A percentile compares a stretch with the other conserved stretches of the same genome.
Evolutionary conservation across 2,797 vertebrate species (phyloP).

Genomic region (Manis crassicaudata): DNA sequence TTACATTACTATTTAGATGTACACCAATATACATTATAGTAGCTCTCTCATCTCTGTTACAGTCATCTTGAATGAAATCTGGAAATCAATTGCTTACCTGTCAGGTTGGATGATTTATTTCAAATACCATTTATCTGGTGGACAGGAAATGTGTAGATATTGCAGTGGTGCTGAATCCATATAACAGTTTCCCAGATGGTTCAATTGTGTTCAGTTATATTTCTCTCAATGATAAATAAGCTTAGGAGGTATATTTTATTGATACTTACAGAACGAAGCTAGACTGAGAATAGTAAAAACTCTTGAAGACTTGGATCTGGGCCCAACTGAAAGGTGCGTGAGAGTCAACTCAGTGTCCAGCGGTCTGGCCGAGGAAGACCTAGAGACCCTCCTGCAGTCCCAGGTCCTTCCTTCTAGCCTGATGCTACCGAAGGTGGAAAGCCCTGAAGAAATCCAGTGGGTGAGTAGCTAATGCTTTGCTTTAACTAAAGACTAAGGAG

Average conservation of each 20-base stretch:
- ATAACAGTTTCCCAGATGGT: not conserved
- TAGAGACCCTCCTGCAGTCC: conserved; percentile 91
- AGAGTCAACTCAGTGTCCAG: conserved; percentile 97
- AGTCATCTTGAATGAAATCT: not conserved
- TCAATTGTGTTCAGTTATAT: not conserved
- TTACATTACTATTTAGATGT: not conserved
- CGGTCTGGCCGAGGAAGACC: conserved; percentile 93
- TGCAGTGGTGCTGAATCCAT: not conserved
- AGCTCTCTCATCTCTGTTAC: not conserved
- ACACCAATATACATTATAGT: fast-evolving
- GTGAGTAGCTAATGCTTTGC: conserved; percentile 86
- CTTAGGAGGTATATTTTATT: conserved; percentile 37
- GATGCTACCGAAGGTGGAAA: conserved; percentile 98
- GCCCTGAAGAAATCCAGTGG: conserved; percentile 93
- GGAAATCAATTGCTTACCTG: not conserved
- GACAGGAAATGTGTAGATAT: not conserved
- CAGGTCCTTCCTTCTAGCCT: conserved; percentile 93
- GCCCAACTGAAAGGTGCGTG: conserved; percentile 94
- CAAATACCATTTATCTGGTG: not conserved
- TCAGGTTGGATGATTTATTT: not conserved
- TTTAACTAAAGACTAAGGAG: conserved; percentile 14
- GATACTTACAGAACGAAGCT: conserved; percentile 89
- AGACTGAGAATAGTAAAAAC: conserved; percentile 91
- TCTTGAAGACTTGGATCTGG: conserved; percentile 91
- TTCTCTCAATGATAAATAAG: conserved; percentile 4